Conservation (phyloP, 2,797 vertebrate species). For the Parauchenoglanis ngamensis region DNA sequence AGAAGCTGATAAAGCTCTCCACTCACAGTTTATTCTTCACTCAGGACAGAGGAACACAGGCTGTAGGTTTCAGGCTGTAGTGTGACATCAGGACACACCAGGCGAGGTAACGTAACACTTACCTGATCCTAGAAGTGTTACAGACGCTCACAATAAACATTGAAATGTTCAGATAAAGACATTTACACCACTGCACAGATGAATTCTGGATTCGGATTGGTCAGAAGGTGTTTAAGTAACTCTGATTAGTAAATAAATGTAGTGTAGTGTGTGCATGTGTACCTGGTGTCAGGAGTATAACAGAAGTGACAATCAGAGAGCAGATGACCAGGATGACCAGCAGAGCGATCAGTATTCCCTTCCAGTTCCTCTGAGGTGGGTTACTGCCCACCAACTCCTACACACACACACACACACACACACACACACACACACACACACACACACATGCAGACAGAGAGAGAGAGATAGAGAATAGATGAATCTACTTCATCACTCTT, state of each 20-base stretch:
- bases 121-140: neutral
- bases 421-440: no score
- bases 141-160: neutral
- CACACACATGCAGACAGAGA: neutral
- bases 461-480: neutral
- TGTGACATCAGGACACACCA: neutral
- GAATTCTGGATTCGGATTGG: neutral
- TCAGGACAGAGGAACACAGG: neutral
- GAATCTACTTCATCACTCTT: neutral
- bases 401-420: no score
- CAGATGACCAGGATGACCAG: slow-evolving; percentile 97
- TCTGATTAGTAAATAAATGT: neutral
- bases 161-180: neutral
- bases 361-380: slow-evolving; percentile 96
- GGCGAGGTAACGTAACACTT: neutral
- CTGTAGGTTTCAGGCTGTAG: no score
- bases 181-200: neutral
- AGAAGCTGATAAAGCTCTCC: neutral
- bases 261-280: slow-evolving; percentile 50
- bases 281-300: slow-evolving; percentile 97
- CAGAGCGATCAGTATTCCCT: slow-evolving; percentile 93
- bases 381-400: slow-evolving; percentile 71
- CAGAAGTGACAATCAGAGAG: slow-evolving; percentile 95
- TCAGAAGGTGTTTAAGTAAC: neutral
- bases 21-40: neutral